These are phyloP conservation scores for Nemotelus nigrinus DNA, from an alignment of 2,888 invertebrate genomes.

Conservation along the genomic window DNA sequence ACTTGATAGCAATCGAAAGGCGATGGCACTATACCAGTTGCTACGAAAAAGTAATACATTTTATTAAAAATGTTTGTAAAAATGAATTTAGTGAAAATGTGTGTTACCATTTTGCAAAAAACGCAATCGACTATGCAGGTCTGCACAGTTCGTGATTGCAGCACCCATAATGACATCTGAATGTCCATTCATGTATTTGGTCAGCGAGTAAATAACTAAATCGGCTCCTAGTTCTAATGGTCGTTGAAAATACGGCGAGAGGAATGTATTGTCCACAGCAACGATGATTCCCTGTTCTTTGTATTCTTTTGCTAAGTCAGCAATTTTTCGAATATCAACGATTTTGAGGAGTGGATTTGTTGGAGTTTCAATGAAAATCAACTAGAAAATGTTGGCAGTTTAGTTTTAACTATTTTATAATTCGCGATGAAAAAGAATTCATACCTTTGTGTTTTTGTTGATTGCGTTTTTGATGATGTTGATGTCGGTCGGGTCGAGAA, in stretches of 20 bases:
- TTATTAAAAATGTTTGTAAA: slow-evolving; percentile 30
- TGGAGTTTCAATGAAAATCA: slow-evolving; percentile 94
- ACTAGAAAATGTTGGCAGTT: slow-evolving; percentile 65
- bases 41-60: neutral
- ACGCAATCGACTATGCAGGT: slow-evolving; percentile 75
- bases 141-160: slow-evolving; percentile 77
- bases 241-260: slow-evolving; percentile 89
- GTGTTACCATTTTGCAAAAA: slow-evolving; percentile 86
- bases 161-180: slow-evolving; percentile 98
- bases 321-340: slow-evolving; percentile 82
- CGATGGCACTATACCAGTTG: slow-evolving; percentile 71
- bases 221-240: slow-evolving; percentile 93
- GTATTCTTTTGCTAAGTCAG: slow-evolving; percentile 70
- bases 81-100: neutral
- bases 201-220: slow-evolving; percentile 88
- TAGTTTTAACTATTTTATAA: neutral
- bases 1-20: slow-evolving; percentile 97
- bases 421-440: slow-evolving; percentile 45
- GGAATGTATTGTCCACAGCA: slow-evolving; percentile 93
- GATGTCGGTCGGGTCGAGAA: slow-evolving; percentile 79
- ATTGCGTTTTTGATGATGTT: slow-evolving; percentile 75
- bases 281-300: slow-evolving; percentile 68
- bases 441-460: slow-evolving; percentile 85
- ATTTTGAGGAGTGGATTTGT: slow-evolving; percentile 95
- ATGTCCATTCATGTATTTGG: slow-evolving; percentile 99